A percentile compares a stretch with the other conserved stretches of the same genome.
phyloP scores from a whole-genome alignment of 2,113 vertebrate genomes.

The Cyprinodon tularosa region DNA sequence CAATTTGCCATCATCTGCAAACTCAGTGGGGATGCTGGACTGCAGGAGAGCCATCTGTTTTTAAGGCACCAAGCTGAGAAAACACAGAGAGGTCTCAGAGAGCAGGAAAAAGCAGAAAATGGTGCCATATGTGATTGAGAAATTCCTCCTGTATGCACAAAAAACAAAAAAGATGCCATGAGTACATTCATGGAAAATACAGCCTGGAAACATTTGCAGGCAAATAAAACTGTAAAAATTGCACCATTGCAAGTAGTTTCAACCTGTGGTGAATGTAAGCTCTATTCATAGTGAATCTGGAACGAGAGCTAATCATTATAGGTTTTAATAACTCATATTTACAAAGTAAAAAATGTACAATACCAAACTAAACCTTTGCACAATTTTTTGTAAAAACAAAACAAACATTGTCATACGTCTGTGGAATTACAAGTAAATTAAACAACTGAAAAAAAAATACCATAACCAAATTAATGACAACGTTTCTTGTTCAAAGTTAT shows the following conservation, averaged over 20 bases:
- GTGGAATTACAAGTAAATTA: not conserved
- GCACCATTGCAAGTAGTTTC: not conserved
- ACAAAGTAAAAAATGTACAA: not conserved
- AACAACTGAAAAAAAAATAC: not conserved
- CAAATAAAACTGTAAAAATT: not conserved
- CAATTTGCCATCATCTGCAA: constrained; percentile 35
- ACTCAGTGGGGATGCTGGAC: constrained; percentile 37
- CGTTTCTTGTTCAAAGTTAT: not conserved
- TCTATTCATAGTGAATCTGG: not conserved
- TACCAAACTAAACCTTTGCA: not conserved
- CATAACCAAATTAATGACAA: not conserved
- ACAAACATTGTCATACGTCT: too few relatives aligned
- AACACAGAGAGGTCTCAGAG: constrained; percentile 28
- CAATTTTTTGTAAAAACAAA: too few relatives aligned
- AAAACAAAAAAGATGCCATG: not conserved
- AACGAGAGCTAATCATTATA: not conserved
- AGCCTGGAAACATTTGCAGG: too few relatives aligned
- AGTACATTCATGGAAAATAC: not conserved
- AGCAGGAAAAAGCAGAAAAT: not conserved
- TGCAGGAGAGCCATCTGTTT: constrained; percentile 60
- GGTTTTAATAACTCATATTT: not conserved
- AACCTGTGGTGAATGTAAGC: not conserved
- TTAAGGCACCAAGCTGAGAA: constrained; percentile 39
- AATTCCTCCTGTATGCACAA: not conserved
- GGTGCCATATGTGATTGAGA: not conserved